Percentiles rank a stretch among this genome's conserved stretches.
These are phyloP conservation scores for Meta bourneti DNA, from an alignment of 2,888 invertebrate species.

Conservation along the genomic window DNA sequence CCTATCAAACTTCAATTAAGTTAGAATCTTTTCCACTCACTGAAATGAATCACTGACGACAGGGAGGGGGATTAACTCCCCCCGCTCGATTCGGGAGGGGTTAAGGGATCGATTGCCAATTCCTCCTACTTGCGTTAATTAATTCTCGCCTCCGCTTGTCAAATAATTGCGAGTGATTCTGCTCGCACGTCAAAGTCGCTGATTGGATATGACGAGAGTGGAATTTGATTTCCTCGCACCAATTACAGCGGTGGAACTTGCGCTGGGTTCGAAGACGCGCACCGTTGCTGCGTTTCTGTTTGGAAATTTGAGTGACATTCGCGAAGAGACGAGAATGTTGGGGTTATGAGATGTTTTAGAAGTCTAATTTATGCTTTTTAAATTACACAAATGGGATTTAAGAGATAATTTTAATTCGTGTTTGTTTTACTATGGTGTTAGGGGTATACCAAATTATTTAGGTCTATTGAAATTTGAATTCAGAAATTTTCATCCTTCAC, in stretches of 20 bases:
- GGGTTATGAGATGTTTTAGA: neutral
- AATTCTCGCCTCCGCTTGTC: conserved; percentile 59
- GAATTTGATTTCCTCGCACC: conserved; percentile 60
- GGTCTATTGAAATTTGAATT: too few species aligned
- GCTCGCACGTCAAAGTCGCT: conserved; percentile 31
- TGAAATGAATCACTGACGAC: conserved; percentile 66
- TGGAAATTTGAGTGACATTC: neutral
- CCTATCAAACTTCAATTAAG: conserved; percentile 75
- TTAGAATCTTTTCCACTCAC: conserved; percentile 43
- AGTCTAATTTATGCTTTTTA: neutral
- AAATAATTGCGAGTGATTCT: conserved; percentile 56
- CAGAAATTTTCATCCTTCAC: too few species aligned
- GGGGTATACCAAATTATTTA: too few species aligned
- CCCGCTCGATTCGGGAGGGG: neutral
- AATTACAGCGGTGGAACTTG: neutral
- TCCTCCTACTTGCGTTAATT: conserved; percentile 71
- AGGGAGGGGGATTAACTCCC: conserved; percentile 33
- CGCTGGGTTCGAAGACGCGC: neutral
- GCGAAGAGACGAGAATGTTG: neutral
- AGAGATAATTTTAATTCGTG: too few species aligned
- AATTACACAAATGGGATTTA: neutral
- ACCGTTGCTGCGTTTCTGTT: neutral
- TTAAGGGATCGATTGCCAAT: conserved; percentile 55
- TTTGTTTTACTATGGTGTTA: too few species aligned
- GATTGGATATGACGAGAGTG: conserved; percentile 63